Base-by-base conservation (phyloP, 2,888 invertebrate species). In the Nymphalis urticae region DNA sequence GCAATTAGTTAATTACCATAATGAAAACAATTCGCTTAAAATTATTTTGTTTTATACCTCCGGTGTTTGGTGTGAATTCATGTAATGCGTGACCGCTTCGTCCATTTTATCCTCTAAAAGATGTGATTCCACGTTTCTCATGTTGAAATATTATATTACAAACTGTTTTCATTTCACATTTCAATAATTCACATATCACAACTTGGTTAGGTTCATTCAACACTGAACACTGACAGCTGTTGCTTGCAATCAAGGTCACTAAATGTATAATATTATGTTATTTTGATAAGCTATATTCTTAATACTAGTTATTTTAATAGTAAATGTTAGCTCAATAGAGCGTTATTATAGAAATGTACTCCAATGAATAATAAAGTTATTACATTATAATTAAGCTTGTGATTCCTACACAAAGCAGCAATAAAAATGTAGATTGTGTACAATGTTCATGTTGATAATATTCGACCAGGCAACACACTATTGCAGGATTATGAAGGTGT, bases 81-180 rank as follows among this genome's bases (percentile, higher is more conserved):
- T 90, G 73, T 91, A 92, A 77, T 92, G 91, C 17, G 87, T 88
- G 36, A 92, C 91, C 6, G 86, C 88, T 74, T 92, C 92, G 66
- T 92, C 92, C 85, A 92, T 92, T 77, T 86, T 89, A 68, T 86
- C 85, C 62, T 82, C 85, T 62, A 89, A 75, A 58, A 86, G 78
- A 80, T 86, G 86, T 19, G 82, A 72, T 74, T 85, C 82, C 16
- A 88, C 85, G 76, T 80, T 87, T 72, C 88, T 87, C 88, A 89
- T 89, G 62, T 64, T 80, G 72, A 69, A 69, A 61, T 75, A 67
- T 70, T 68, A 66, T 68, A 74, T 50, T 69, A 64, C n/a, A 63
- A 68, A 68, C 69, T 66, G 68, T 75, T 75, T 78, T 77, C 76
- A 79, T 73, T 77, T 73, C 77, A 79, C 76, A 74, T 73, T 76